A percentile compares a stretch with the other conserved stretches of the same genome.
Conservation (phyloP, 2,113 vertebrate species). For the Narcine bancroftii region DNA sequence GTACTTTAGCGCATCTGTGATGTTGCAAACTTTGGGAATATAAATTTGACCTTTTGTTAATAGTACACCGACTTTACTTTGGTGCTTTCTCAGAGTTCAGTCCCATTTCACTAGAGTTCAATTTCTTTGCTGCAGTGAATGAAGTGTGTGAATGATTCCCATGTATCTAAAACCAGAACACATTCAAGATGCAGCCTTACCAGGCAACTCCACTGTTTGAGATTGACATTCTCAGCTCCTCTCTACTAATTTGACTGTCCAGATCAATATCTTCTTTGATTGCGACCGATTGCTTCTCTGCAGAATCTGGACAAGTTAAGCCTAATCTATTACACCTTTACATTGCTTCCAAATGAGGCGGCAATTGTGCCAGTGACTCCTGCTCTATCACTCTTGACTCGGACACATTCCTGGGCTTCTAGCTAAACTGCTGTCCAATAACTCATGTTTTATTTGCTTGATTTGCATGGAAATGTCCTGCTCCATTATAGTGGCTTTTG, state of each 20-base stretch:
- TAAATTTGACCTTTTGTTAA: neutral
- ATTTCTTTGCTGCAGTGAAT: neutral
- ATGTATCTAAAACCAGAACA: neutral
- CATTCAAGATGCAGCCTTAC: neutral
- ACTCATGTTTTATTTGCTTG: neutral
- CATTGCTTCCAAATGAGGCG: neutral
- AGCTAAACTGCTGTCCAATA: neutral
- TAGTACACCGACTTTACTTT: neutral
- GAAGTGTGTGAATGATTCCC: neutral
- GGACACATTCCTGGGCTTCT: neutral
- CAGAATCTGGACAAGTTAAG: neutral
- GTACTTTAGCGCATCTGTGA: neutral
- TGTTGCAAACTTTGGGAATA: neutral
- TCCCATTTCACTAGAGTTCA: neutral
- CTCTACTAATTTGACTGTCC: neutral
- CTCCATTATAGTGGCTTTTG: neutral
- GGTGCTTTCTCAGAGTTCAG: neutral
- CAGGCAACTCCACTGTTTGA: neutral
- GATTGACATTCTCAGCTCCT: neutral
- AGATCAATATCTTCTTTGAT: neutral
- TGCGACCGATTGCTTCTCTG: neutral
- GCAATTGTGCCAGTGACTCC: neutral
- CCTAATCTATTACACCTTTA: neutral
- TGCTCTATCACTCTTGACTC: neutral
- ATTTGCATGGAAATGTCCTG: neutral